A percentile compares a stretch with the other conserved stretches of the same genome.
Evolutionary conservation across 1,140 invertebrate species (phyloP).

Genomic region (Pseudoatta argentina): DNA sequence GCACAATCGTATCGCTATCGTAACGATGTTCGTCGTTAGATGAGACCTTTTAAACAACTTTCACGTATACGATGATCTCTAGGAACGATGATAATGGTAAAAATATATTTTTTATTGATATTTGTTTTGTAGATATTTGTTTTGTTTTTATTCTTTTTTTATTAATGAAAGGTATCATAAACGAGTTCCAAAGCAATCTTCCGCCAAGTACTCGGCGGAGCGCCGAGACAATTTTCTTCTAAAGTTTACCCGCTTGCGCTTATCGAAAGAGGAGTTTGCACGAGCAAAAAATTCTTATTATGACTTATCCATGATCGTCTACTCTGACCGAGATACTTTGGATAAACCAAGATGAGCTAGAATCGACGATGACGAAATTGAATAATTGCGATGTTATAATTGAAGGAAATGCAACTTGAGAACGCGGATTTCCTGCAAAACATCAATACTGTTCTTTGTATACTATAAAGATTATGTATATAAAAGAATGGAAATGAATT

Average conservation of each 20-base stretch:
- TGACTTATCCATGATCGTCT: conserved; percentile 51
- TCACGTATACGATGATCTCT: conserved; percentile 16
- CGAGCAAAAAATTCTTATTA: conserved; percentile 60
- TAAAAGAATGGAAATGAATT: conserved; percentile 1
- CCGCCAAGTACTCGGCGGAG: conserved; percentile 23
- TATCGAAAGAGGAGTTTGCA: conserved; percentile 22
- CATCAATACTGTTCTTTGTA: neutral
- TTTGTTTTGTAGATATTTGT: conserved; percentile 14
- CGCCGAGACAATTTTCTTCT: conserved; percentile 60
- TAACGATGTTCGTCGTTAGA: conserved; percentile 29
- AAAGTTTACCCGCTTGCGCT: conserved; percentile 36
- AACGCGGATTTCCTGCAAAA: conserved; percentile 3
- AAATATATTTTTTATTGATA: conserved; percentile 41
- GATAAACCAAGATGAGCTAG: neutral
- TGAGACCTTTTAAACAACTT: conserved; percentile 30
- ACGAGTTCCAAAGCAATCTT: conserved; percentile 57
- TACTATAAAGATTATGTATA: neutral
- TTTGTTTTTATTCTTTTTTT: neutral
- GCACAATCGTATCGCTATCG: conserved; percentile 34
- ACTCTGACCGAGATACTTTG: neutral
- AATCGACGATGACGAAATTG: conserved; percentile 17
- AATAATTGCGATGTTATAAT: conserved; percentile 33
- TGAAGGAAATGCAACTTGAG: conserved; percentile 39
- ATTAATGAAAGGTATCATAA: conserved; percentile 60
- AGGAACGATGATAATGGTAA: neutral